Evolutionary conservation across 2,888 invertebrate genomes (phyloP).

Genomic region (Furcula furcula): DNA sequence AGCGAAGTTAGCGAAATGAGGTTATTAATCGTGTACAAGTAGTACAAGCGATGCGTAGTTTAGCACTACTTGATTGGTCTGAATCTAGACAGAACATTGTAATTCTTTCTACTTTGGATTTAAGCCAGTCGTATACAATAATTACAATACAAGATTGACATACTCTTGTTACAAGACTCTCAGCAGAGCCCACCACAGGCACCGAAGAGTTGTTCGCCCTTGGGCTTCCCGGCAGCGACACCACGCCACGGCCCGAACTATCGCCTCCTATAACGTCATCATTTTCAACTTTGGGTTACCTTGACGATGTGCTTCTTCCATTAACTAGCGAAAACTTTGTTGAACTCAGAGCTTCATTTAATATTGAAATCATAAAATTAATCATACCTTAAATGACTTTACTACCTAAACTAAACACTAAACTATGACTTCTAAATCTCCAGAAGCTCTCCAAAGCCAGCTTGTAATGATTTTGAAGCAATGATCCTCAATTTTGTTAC

Average conservation of each 20-base stretch:
- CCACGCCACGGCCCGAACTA: slow-evolving; percentile 65
- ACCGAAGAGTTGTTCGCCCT: slow-evolving; percentile 76
- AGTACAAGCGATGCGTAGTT: no score
- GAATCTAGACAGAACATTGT: no score
- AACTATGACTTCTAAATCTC: slow-evolving; percentile 30
- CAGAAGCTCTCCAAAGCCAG: slow-evolving; percentile 39
- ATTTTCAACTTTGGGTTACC: neutral
- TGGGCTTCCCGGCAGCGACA: slow-evolving; percentile 73
- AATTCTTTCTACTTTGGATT: neutral
- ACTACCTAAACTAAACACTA: slow-evolving; percentile 24
- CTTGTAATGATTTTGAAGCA: slow-evolving; percentile 39
- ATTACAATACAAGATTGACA: slow-evolving; percentile 36
- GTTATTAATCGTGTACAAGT: no score
- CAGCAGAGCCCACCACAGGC: slow-evolving; percentile 95
- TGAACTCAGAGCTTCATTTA: neutral
- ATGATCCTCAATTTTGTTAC: slow-evolving; percentile 26
- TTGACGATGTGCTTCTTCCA: slow-evolving; percentile 1
- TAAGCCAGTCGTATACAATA: neutral
- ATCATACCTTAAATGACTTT: slow-evolving; percentile 8
- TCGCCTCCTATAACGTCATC: slow-evolving; percentile 55
- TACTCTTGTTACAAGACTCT: slow-evolving; percentile 96
- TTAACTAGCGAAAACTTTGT: neutral
- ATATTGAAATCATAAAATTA: slow-evolving; percentile 4
- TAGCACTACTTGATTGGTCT: no score
- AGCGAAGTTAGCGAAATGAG: no score